Conservation (phyloP, 2,797 vertebrate species). For the Gouania willdenowi region DNA sequence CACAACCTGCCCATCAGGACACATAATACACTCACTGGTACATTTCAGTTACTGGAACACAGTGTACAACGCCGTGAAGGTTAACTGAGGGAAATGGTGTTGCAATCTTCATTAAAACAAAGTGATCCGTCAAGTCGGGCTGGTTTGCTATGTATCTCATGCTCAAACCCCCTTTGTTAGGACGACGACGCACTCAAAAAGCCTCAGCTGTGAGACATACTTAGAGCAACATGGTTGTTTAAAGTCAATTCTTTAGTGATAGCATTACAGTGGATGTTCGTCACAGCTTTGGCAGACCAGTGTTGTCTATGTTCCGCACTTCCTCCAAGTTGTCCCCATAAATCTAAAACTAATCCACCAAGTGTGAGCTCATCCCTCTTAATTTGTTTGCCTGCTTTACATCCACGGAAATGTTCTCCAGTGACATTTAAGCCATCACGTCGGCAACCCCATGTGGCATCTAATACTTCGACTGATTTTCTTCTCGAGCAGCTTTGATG, state of each 20-base stretch:
- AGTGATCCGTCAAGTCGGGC: constrained; percentile 48
- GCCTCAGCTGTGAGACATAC: neutral
- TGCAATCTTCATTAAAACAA: constrained; percentile 39
- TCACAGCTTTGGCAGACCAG: constrained; percentile 35
- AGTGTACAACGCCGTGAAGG: constrained; percentile 35
- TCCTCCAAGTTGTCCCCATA: constrained; percentile 35
- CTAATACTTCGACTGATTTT: constrained; percentile 61
- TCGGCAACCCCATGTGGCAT: constrained; percentile 66
- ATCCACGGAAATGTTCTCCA: constrained; percentile 62
- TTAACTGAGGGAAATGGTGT: constrained; percentile 56
- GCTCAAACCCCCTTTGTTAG: constrained; percentile 1
- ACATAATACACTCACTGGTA: neutral
- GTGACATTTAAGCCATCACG: constrained; percentile 71
- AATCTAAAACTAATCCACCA: constrained; percentile 71
- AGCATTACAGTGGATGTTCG: constrained; percentile 2
- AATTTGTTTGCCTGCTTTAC: constrained; percentile 68
- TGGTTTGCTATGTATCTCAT: constrained; percentile 43
- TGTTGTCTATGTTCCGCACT: constrained; percentile 20
- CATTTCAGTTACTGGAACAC: constrained; percentile 21
- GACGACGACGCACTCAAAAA: neutral
- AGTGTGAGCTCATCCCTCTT: constrained; percentile 68
- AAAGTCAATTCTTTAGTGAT: constrained; percentile 7
- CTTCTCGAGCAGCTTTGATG: constrained; percentile 52
- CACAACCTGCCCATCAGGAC: constrained; percentile 8
- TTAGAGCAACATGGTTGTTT: neutral